Evolutionary conservation across 2,113 vertebrate species (phyloP).

Genomic region (Prunella himalayana): DNA sequence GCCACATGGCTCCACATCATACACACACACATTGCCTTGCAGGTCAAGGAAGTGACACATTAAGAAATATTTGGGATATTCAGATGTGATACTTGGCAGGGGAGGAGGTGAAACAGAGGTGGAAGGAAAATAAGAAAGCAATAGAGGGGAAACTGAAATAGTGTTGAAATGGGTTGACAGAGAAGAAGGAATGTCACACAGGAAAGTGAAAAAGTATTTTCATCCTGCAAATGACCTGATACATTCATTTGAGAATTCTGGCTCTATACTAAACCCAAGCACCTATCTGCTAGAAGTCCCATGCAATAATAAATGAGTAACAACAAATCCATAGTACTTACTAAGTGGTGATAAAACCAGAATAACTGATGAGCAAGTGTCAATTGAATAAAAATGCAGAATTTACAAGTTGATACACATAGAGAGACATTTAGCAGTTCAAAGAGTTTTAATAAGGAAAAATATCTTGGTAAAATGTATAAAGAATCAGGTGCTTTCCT

Average conservation of each 20-base stretch:
- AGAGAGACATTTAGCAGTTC: neutral
- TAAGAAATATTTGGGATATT: neutral
- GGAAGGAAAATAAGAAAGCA: neutral
- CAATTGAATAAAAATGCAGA: neutral
- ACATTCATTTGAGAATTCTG: neutral
- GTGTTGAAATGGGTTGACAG: neutral
- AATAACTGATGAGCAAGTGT: neutral
- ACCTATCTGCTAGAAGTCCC: neutral
- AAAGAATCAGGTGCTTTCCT: neutral
- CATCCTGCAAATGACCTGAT: neutral
- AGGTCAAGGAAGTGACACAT: neutral
- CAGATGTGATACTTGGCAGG: neutral
- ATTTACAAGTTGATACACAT: neutral
- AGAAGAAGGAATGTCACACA: neutral
- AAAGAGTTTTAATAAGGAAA: neutral
- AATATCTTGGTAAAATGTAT: neutral
- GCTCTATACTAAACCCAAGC: neutral
- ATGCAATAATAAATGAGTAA: neutral
- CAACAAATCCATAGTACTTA: neutral
- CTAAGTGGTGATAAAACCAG: neutral
- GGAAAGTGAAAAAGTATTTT: neutral
- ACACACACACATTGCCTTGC: neutral
- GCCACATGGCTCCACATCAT: neutral
- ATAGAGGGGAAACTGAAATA: neutral
- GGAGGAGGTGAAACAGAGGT: neutral